phyloP scores from a whole-genome alignment of 2,113 vertebrate species.

The Pitta sordida region DNA sequence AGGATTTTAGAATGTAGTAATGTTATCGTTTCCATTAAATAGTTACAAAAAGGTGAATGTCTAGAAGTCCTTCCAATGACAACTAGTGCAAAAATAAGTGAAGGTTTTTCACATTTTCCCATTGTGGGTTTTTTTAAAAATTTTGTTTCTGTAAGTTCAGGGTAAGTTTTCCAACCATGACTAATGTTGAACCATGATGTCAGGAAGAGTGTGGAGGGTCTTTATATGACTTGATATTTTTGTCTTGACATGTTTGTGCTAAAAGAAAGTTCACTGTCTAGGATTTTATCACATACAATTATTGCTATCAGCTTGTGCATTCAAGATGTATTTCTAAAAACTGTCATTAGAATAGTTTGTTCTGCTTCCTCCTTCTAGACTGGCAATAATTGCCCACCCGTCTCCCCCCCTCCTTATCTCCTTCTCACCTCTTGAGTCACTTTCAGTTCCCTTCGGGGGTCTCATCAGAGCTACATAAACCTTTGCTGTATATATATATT shows the following conservation, averaged over 20 bases:
- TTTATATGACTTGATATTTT: neutral
- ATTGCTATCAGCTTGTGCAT: conserved; percentile 43
- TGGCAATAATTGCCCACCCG: conserved; percentile 52
- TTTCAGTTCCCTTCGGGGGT: conserved; percentile 25
- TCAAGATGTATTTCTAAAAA: conserved; percentile 43
- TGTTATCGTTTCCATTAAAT: neutral
- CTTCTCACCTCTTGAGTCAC: conserved; percentile 28
- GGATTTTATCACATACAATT: conserved; percentile 41
- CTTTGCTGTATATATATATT: conserved; percentile 10
- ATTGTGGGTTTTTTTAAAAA: neutral
- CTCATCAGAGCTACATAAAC: conserved; percentile 37
- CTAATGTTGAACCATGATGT: conserved; percentile 41
- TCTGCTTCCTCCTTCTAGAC: conserved; percentile 45
- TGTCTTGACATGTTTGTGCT: conserved; percentile 44
- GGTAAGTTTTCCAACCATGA: conserved; percentile 21
- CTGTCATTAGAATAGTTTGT: conserved; percentile 60
- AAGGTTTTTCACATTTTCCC: neutral
- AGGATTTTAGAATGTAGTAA: neutral
- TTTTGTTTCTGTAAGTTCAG: neutral
- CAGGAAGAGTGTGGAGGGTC: conserved; percentile 20
- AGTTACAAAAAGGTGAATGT: neutral
- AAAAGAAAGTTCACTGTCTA: conserved; percentile 17
- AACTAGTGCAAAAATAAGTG: neutral
- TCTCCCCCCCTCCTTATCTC: neutral
- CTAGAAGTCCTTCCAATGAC: neutral